Conservation (phyloP, 2,113 vertebrate species). For the Anolis sagrei region DNA sequence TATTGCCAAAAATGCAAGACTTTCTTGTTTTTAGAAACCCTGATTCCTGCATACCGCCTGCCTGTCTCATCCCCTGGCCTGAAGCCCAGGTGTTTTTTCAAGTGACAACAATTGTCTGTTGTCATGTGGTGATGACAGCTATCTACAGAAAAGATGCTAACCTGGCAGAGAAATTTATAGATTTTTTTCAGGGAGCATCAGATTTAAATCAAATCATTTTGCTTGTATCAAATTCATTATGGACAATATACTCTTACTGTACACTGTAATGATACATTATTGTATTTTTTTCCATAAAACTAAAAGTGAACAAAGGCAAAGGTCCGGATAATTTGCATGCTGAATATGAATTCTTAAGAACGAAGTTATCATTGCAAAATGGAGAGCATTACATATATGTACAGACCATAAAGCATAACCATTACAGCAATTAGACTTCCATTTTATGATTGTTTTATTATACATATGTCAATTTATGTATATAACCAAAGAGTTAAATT, state of each 20-base stretch:
- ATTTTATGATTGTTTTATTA: conserved; percentile 27
- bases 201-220: conserved; percentile 49
- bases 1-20: conserved; percentile 28
- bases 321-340: background rate
- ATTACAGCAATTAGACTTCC: conserved; percentile 6
- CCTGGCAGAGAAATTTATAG: conserved; percentile 45
- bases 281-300: conserved; percentile 4
- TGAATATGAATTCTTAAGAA: background rate
- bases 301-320: conserved; percentile 26
- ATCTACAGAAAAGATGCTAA: conserved; percentile 39
- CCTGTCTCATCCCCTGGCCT: conserved; percentile 39
- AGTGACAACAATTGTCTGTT: conserved; percentile 49
- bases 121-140: conserved; percentile 62
- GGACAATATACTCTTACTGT: background rate
- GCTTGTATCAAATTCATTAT: conserved; percentile 37
- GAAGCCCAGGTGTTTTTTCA: conserved; percentile 37
- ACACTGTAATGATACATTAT: no score
- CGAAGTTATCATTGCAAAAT: conserved; percentile 22
- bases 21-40: conserved; percentile 37
- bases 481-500: background rate
- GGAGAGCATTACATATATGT: background rate
- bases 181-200: conserved; percentile 35
- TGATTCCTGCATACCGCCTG: conserved; percentile 27
- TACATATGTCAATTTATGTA: background rate
- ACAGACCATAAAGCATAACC: background rate